Percentiles rank a stretch among this genome's conserved stretches.
These are phyloP conservation scores for Dicyrtoma fusca DNA, from an alignment of 2,888 invertebrate species.

Conservation along the genomic window DNA sequence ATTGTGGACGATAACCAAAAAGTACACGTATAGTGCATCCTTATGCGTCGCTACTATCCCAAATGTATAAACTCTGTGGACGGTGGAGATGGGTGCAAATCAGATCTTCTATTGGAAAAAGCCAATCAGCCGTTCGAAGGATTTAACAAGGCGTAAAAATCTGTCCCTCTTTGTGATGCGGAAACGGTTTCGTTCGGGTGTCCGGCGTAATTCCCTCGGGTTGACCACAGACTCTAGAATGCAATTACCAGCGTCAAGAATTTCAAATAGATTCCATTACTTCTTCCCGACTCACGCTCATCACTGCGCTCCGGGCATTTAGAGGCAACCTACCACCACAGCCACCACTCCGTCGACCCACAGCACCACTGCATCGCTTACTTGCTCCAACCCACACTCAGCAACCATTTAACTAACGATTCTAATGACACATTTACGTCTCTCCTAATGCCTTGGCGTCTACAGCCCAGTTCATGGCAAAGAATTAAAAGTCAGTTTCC, in stretches of 20 bases:
- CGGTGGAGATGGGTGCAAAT: conserved; percentile 49
- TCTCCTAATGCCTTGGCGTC: too few relatives aligned
- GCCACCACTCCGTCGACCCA: neutral
- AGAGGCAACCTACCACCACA: neutral
- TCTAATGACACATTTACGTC: too few relatives aligned
- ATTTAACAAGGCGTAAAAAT: conserved; percentile 56
- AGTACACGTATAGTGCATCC: too few relatives aligned
- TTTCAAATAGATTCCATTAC: conserved; percentile 30
- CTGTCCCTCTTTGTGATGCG: conserved; percentile 50
- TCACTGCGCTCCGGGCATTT: neutral
- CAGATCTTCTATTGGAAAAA: conserved; percentile 52
- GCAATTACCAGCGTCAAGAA: conserved; percentile 42
- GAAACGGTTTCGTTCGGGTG: conserved; percentile 42
- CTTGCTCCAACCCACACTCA: too few relatives aligned
- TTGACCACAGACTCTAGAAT: conserved; percentile 30
- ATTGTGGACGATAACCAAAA: too few relatives aligned
- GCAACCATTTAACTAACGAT: too few relatives aligned
- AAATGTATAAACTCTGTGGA: too few relatives aligned
- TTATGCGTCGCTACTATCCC: too few relatives aligned
- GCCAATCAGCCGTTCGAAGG: conserved; percentile 51
- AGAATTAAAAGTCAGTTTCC: too few relatives aligned
- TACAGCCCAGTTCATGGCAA: too few relatives aligned
- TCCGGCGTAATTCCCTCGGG: conserved; percentile 31
- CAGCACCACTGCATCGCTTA: too few relatives aligned
- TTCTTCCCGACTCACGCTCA: neutral